Percentiles rank a stretch among this genome's conserved stretches.
Evolutionary conservation across 2,113 vertebrate species (phyloP).

Genomic region (Thomomys bottae): DNA sequence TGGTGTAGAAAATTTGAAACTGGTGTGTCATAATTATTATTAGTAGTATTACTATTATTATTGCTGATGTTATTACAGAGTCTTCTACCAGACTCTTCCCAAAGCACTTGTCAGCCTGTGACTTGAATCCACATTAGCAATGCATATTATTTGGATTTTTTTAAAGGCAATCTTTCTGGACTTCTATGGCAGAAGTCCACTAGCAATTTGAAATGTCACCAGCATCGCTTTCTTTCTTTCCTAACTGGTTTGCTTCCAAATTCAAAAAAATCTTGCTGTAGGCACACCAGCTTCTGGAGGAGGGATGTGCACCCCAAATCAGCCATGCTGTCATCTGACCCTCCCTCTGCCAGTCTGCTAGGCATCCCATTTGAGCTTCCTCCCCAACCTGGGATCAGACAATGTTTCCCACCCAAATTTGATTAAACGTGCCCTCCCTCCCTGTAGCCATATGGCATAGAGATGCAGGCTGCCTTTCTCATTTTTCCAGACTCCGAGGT

Average conservation of each 20-base stretch:
- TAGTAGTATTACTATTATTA: background rate
- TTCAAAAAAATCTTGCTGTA: slow-evolving; percentile 40
- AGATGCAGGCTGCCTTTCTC: slow-evolving; percentile 78
- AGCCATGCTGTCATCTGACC: slow-evolving; percentile 61
- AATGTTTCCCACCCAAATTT: slow-evolving; percentile 77
- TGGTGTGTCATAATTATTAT: background rate
- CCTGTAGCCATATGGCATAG: slow-evolving; percentile 70
- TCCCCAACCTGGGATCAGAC: slow-evolving; percentile 45
- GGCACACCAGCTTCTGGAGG: slow-evolving; percentile 40
- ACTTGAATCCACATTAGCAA: background rate
- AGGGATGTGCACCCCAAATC: slow-evolving; percentile 37
- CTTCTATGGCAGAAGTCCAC: background rate
- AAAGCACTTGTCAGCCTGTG: background rate
- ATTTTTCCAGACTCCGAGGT: slow-evolving; percentile 88
- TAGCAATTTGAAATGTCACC: background rate
- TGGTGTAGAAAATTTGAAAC: background rate
- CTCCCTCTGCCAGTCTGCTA: slow-evolving; percentile 48
- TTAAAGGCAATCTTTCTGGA: background rate
- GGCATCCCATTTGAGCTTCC: slow-evolving; percentile 55
- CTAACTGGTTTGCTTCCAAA: slow-evolving; percentile 52
- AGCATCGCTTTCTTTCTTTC: background rate
- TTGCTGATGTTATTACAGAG: too few species aligned
- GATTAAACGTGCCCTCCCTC: slow-evolving; percentile 77
- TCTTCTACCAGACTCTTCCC: background rate
- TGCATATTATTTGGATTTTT: background rate